Conservation (phyloP, 2,113 vertebrate genomes). For the Nematolebias whitei region DNA sequence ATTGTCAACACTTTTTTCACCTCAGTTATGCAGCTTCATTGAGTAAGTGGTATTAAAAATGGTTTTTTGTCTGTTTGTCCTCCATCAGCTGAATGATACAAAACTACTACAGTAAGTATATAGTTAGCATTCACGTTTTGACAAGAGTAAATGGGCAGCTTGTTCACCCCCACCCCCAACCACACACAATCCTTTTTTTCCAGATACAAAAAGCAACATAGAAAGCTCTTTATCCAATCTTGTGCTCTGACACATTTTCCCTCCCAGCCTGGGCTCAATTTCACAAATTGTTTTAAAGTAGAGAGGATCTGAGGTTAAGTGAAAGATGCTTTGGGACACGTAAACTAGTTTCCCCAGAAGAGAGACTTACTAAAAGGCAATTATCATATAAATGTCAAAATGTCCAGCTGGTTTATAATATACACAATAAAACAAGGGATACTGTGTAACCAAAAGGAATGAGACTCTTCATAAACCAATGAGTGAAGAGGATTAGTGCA, state of each 20-base stretch:
- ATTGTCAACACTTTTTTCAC: too few species aligned
- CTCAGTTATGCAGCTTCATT: too few species aligned
- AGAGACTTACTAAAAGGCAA: conserved; percentile 14
- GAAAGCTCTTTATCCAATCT: background rate
- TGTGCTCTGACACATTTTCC: background rate
- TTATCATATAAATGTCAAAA: conserved; percentile 31
- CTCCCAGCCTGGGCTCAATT: background rate
- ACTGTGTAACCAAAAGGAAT: conserved; percentile 13
- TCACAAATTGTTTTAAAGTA: conserved; percentile 2
- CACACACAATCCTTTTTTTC: background rate
- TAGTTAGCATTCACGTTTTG: too few species aligned
- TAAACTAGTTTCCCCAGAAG: conserved; percentile 7
- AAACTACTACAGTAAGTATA: too few species aligned
- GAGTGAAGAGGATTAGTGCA: conserved; percentile 18
- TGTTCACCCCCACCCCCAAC: too few species aligned
- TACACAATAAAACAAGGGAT: conserved; percentile 3
- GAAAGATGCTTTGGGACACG: conserved; percentile 16
- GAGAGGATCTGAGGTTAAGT: background rate
- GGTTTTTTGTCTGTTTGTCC: too few species aligned
- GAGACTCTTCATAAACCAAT: conserved; percentile 19
- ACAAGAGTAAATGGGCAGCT: too few species aligned
- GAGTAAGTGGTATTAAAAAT: too few species aligned
- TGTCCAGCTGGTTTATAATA: conserved; percentile 20
- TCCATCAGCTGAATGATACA: too few species aligned
- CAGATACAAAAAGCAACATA: too few species aligned